A percentile compares a stretch with the other conserved stretches of the same genome.
phyloP scores from a whole-genome alignment of 1,140 invertebrate genomes.

The Vollenhovia emeryi region DNA sequence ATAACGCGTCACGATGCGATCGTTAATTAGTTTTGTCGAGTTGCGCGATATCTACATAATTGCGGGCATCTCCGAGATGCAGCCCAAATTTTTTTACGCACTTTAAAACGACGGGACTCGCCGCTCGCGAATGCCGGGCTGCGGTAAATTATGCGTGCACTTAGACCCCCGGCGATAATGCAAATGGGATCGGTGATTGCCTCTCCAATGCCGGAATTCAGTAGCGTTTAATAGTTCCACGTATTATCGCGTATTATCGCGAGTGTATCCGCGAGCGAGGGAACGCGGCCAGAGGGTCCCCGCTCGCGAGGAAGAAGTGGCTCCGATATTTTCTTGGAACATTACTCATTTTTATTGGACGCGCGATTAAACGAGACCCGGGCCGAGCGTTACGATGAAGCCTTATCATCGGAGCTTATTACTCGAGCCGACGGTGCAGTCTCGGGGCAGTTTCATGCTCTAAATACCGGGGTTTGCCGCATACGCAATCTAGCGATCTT shows the following conservation, averaged over 20 bases:
- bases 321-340: constrained; percentile 45
- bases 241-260: constrained; percentile 64
- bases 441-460: constrained; percentile 18
- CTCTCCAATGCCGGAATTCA: constrained; percentile 71
- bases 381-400: constrained; percentile 11
- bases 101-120: constrained; percentile 9
- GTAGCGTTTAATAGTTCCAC: constrained; percentile 63
- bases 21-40: constrained; percentile 63
- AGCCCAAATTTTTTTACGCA: constrained; percentile 6
- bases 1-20: constrained; percentile 30
- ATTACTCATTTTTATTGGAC: constrained; percentile 53
- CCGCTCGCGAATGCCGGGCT: constrained; percentile 12
- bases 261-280: constrained; percentile 12
- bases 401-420: constrained; percentile 48
- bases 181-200: constrained; percentile 66
- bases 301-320: not conserved
- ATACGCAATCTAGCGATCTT: not conserved
- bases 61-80: constrained; percentile 33
- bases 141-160: constrained; percentile 74
- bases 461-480: constrained; percentile 16
- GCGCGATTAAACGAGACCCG: constrained; percentile 42
- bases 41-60: constrained; percentile 63
- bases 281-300: not conserved
- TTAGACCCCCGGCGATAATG: constrained; percentile 74
- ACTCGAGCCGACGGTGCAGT: constrained; percentile 32